Conservation (phyloP, 2,797 vertebrate genomes). For the Coluber constrictor region DNA sequence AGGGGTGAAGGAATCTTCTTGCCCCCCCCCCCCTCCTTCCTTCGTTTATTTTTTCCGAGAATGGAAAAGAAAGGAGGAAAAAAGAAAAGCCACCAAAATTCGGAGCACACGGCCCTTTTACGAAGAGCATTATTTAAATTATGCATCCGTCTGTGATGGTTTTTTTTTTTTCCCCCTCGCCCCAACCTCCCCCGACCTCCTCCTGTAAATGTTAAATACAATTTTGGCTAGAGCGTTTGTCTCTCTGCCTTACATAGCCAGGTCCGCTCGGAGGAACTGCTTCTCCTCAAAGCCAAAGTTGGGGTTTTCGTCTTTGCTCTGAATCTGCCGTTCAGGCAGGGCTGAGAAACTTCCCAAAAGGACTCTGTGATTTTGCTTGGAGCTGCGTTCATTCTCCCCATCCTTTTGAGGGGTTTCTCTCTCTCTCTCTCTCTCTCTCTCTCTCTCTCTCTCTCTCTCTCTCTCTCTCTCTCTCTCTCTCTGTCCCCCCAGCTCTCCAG, state of each 20-base stretch:
- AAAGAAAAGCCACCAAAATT: conserved; percentile 25
- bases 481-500: not conserved
- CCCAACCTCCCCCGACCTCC: not conserved
- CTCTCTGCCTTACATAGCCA: conserved; percentile 49
- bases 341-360: conserved; percentile 43
- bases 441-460: not conserved
- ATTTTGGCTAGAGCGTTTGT: conserved; percentile 66
- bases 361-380: conserved; percentile 42
- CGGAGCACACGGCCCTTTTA: conserved; percentile 25
- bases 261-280: conserved; percentile 33
- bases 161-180: conserved; percentile 32
- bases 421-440: not conserved
- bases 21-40: not conserved
- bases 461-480: not conserved
- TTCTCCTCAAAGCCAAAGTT: conserved; percentile 40
- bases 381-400: conserved; percentile 1
- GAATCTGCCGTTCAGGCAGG: conserved; percentile 36
- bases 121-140: conserved; percentile 54
- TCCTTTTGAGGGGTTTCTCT: not conserved
- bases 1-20: not conserved
- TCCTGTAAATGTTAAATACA: conserved; percentile 71
- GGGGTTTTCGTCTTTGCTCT: conserved; percentile 7
- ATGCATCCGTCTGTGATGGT: conserved; percentile 66
- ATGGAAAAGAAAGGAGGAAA: not conserved
- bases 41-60: not conserved